These are phyloP conservation scores for Psix sp. DNA, from an alignment of 1,140 invertebrate species.

Conservation along the genomic window DNA sequence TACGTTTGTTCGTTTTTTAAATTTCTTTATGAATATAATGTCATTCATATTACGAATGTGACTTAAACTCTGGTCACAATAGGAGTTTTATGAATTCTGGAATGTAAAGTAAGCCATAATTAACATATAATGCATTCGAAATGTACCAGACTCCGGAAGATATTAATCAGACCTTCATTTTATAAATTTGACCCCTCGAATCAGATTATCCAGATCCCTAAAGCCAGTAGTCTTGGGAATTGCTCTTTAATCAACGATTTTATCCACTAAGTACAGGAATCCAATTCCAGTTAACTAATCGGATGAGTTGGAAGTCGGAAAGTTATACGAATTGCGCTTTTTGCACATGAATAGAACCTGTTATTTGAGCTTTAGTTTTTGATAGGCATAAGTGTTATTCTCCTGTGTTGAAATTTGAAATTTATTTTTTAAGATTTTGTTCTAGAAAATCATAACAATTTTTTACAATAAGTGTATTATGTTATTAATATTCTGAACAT, in stretches of 20 bases:
- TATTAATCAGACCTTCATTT: conserved; percentile 52
- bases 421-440: no score
- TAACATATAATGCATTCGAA: conserved; percentile 44
- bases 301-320: conserved; percentile 22
- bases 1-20: no score
- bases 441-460: no score
- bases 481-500: no score
- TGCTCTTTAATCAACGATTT: conserved; percentile 52
- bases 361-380: no score
- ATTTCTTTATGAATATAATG: no score
- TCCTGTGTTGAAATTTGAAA: no score
- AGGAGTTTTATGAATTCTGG: background rate
- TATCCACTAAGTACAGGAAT: conserved; percentile 27
- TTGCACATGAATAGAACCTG: no score
- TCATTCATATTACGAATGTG: no score
- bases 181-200: conserved; percentile 42
- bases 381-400: no score
- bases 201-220: conserved; percentile 41
- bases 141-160: conserved; percentile 32
- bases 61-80: no score
- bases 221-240: conserved; percentile 41
- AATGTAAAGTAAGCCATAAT: background rate
- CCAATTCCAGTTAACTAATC: conserved; percentile 35
- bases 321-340: conserved; percentile 9
- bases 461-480: no score